A percentile compares a stretch with the other conserved stretches of the same genome.
phyloP scores from a whole-genome alignment of 2,888 invertebrate species.

The Rhagonycha lutea region DNA sequence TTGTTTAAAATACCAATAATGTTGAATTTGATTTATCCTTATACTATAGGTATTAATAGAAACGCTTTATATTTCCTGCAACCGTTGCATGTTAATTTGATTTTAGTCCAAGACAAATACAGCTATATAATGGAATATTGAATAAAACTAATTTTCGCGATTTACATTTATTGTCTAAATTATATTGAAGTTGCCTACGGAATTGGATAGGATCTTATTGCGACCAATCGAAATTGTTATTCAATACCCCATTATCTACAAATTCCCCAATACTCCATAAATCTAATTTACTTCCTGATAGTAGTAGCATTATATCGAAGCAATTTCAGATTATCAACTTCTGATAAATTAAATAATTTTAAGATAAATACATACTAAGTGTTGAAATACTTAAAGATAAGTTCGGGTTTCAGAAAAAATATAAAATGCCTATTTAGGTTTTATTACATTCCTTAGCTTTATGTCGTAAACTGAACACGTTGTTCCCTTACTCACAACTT shows the following conservation, averaged over 20 bases:
- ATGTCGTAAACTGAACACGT: slow-evolving; percentile 21
- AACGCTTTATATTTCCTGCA: background rate
- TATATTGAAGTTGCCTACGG: background rate
- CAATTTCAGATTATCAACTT: slow-evolving; percentile 10
- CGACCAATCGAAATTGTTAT: slow-evolving; percentile 21
- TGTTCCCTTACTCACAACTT: slow-evolving; percentile 13
- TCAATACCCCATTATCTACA: slow-evolving; percentile 26
- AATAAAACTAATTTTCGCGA: background rate
- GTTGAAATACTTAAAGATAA: background rate
- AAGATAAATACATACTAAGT: background rate
- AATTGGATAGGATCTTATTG: slow-evolving; percentile 22
- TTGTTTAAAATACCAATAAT: background rate
- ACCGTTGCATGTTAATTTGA: background rate
- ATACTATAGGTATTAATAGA: background rate
- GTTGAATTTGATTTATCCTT: background rate
- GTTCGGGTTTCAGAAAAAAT: slow-evolving; percentile 2
- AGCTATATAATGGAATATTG: background rate
- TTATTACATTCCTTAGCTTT: slow-evolving; percentile 18
- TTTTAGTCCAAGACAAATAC: background rate
- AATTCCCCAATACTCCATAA: slow-evolving; percentile 24
- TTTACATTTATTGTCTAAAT: background rate
- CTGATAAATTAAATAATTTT: slow-evolving; percentile 11
- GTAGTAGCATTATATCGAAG: slow-evolving; percentile 7
- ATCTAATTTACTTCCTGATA: slow-evolving; percentile 22
- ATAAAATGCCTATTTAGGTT: slow-evolving; percentile 20